Percentiles rank a stretch among this genome's conserved stretches.
phyloP scores from a whole-genome alignment of 2,113 vertebrate species.

The Hyperopisus bebe region DNA sequence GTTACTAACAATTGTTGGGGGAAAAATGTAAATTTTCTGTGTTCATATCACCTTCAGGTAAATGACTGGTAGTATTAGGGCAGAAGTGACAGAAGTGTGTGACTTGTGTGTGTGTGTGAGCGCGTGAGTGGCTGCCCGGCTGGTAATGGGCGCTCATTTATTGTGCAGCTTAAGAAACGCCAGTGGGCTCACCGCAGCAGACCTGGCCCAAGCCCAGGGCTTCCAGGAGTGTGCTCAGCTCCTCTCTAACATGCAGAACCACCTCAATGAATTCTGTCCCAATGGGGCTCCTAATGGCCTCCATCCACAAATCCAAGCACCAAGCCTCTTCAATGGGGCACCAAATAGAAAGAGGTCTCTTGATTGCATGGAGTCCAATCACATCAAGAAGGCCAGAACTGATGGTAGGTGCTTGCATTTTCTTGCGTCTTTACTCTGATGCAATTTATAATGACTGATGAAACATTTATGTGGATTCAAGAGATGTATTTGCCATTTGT shows the following conservation, averaged over 20 bases:
- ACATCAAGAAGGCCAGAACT: slow-evolving; percentile 75
- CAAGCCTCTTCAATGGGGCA: slow-evolving; percentile 57
- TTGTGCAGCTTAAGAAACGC: slow-evolving; percentile 84
- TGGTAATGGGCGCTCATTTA: slow-evolving; percentile 74
- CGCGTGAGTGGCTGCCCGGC: slow-evolving; percentile 17
- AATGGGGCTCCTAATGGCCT: slow-evolving; percentile 67
- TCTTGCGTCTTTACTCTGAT: neutral
- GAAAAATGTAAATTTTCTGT: slow-evolving; percentile 40
- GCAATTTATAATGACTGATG: neutral
- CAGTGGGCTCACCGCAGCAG: slow-evolving; percentile 88
- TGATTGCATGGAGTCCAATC: slow-evolving; percentile 55
- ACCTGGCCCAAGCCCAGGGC: slow-evolving; percentile 86
- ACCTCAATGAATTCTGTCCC: slow-evolving; percentile 64
- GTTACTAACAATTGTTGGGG: slow-evolving; percentile 11
- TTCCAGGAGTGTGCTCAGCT: slow-evolving; percentile 84
- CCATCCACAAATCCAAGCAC: slow-evolving; percentile 52
- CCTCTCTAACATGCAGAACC: slow-evolving; percentile 82
- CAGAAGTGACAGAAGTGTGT: slow-evolving; percentile 38
- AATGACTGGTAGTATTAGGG: slow-evolving; percentile 43
- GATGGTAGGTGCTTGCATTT: slow-evolving; percentile 58
- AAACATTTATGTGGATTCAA: neutral
- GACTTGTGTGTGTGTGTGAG: slow-evolving; percentile 20
- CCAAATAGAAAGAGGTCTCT: slow-evolving; percentile 77
- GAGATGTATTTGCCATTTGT: too few relatives aligned
- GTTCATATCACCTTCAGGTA: slow-evolving; percentile 48